Evolutionary conservation across 2,888 invertebrate genomes (phyloP).

Genomic region (Chloroclysta siterata): DNA sequence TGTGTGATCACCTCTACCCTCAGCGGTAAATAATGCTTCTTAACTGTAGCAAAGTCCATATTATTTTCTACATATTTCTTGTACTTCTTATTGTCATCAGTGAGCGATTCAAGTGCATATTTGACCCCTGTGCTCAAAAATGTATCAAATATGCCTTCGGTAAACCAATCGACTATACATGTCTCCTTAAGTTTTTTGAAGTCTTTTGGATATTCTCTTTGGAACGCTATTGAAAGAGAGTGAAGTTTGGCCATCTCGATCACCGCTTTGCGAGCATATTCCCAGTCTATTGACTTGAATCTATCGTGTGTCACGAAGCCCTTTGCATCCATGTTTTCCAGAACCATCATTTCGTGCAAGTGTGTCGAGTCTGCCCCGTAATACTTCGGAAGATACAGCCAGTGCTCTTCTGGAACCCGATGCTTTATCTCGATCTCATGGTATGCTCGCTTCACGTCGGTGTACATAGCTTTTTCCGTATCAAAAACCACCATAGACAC

Average conservation of each 20-base stretch:
- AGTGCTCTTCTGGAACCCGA: slow-evolving; percentile 37
- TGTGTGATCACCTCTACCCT: slow-evolving; percentile 38
- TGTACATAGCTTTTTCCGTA: slow-evolving; percentile 29
- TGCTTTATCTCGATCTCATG: slow-evolving; percentile 30
- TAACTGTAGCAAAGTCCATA: slow-evolving; percentile 25
- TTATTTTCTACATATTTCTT: slow-evolving; percentile 40
- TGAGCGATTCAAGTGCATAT: slow-evolving; percentile 38
- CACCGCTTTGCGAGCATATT: slow-evolving; percentile 47
- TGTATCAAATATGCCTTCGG: not conserved
- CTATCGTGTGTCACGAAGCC: slow-evolving; percentile 54
- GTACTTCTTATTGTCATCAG: slow-evolving; percentile 50
- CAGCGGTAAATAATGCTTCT: slow-evolving; percentile 31
- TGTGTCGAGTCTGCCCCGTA: slow-evolving; percentile 42
- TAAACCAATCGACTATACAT: slow-evolving; percentile 7
- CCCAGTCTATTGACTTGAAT: slow-evolving; percentile 50
- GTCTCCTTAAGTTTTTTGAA: slow-evolving; percentile 33
- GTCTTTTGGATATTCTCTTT: slow-evolving; percentile 49
- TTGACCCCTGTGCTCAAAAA: slow-evolving; percentile 6
- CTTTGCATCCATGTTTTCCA: slow-evolving; percentile 50
- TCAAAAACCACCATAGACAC: not conserved
- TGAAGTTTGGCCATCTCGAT: slow-evolving; percentile 58
- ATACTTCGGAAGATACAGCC: slow-evolving; percentile 43
- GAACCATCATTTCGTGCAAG: slow-evolving; percentile 51
- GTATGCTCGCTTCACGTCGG: slow-evolving; percentile 26
- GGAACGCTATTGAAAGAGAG: slow-evolving; percentile 57